These are phyloP conservation scores for Ophthalmolycus amberensis DNA, from an alignment of 2,113 vertebrate genomes.

Conservation along the genomic window DNA sequence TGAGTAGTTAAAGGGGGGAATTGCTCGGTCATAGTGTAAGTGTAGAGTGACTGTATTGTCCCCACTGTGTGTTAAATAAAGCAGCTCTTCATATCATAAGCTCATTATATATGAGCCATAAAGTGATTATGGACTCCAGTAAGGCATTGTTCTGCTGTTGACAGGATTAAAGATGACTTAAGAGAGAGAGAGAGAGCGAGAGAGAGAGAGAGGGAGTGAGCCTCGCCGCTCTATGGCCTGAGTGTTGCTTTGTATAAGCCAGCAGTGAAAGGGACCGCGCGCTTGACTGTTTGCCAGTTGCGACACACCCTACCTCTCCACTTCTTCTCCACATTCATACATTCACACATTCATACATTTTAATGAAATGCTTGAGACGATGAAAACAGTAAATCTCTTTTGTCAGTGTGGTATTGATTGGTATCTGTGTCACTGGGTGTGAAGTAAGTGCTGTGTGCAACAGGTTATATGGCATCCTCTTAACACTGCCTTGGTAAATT, in stretches of 20 bases:
- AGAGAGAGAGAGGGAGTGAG: conserved; percentile 7
- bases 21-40: conserved; percentile 61
- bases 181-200: conserved; percentile 26
- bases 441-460: background rate
- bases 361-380: conserved; percentile 49
- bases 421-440: conserved; percentile 19
- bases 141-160: conserved; percentile 77
- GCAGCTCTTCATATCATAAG: conserved; percentile 76
- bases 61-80: conserved; percentile 71
- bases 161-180: conserved; percentile 78
- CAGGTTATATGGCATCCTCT: background rate
- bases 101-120: conserved; percentile 78
- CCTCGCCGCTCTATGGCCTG: conserved; percentile 28
- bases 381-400: conserved; percentile 36
- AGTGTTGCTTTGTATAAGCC: conserved; percentile 66
- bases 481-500: background rate
- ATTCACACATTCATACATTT: no score
- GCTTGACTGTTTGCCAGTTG: conserved; percentile 70
- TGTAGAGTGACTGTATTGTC: conserved; percentile 66
- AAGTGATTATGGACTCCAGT: conserved; percentile 78
- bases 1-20: conserved; percentile 60
- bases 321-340: conserved; percentile 52
- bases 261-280: conserved; percentile 50
- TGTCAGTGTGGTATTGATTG: conserved; percentile 39
- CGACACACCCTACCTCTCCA: conserved; percentile 40